Evolutionary conservation across 2,797 vertebrate genomes (phyloP), one percentile per base, ranked within the genome.

Genomic region (Melanotaenia nigrans): DNA sequence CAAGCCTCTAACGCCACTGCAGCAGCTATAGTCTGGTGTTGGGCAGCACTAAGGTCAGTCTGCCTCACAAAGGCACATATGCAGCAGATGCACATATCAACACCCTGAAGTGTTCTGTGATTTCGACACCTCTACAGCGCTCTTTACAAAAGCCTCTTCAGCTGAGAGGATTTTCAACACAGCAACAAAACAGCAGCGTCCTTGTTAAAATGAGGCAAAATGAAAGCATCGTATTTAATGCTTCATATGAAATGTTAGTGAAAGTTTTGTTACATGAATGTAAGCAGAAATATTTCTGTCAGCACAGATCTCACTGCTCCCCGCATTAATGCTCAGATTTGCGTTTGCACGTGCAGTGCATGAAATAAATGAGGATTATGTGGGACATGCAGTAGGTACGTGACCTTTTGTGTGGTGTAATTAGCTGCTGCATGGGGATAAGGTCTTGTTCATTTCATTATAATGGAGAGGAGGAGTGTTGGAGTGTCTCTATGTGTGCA

Each of bases 21-120:
- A 85, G 61, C 59, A 60, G 86, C 78, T 82, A 65, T 51, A 77
- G 87, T 85, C 73, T 85, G 89, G 90, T 83, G 74, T 67, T 66
- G 65, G 79, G 38, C 63, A 2, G 35, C 9, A 5, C 38, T 56
- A 33, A 84, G 82, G 85, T 85, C 86, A 86, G 59, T 18, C 38
- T 61, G 28, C 32, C 53, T 45, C 49, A 74, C 62, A 53, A 16
- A 63, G 12, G 65, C 65, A 35, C 47, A 67, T 64, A 63, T 57
- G 49, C 11, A 63, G 24, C 16, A 18, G 38, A 54, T 55, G 62
- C 42, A 20, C 7, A 45, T 5, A 75, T 70, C 18, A 47, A 1
- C 65, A 71, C 36, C 49, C 68, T 18, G 58, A 59, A 64, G 59
- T 51, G 22, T 61, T 69, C 42, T 65, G 60, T 35, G 42, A 38